Base-by-base conservation (phyloP, 2,113 vertebrate species). In the Pelodiscus sinensis region DNA sequence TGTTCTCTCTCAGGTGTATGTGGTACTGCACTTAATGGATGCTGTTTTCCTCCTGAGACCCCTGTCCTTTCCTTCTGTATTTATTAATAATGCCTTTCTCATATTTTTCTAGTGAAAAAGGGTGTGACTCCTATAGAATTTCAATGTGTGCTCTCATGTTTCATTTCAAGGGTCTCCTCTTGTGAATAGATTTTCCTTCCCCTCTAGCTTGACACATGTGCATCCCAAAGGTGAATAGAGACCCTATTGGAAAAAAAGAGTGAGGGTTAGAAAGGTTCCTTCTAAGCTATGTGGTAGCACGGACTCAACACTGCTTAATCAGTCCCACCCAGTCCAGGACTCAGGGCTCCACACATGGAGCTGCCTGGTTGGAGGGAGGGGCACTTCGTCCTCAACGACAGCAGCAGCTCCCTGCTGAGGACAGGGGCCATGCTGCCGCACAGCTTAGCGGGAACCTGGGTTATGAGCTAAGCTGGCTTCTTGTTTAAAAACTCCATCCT, bases 21-120 rank as follows among this genome's bases (percentile, higher is more conserved):
- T 92, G 95, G 92, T 54, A 54, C 94, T 90, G 82, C 71, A 90
- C 93, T 95, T 95, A 96, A 94, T 90, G 82, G 93, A 88, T 94
- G 92, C 12, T 90, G 88, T 94, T 96, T 95, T 82, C 96, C 95
- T 91, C 84, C 91, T 57, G 95, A 91, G 94, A 91, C 16, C 62
- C 90, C 85, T 85, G 82, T 87, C 85, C 89, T 88, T 95, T 84
- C 87, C 73, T 85, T 89, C 88, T 92, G 84, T 95, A 90, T 85
- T 93, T 89, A 84, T 96, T 93, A 96, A 87, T 75, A 92, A 78
- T 71, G 85, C 86, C 65, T 94, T 90, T 85, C 71, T 65, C 31
- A 31, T 27, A 31, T 22, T 29, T 16, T 71, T 73, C 18, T 60
- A 89, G 71, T 68, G 68, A n/a, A 81, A 86, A 92, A 65, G 8